Conservation (phyloP, 2,888 invertebrate genomes). For the Pseudococcus jackbeardsleyi region DNA sequence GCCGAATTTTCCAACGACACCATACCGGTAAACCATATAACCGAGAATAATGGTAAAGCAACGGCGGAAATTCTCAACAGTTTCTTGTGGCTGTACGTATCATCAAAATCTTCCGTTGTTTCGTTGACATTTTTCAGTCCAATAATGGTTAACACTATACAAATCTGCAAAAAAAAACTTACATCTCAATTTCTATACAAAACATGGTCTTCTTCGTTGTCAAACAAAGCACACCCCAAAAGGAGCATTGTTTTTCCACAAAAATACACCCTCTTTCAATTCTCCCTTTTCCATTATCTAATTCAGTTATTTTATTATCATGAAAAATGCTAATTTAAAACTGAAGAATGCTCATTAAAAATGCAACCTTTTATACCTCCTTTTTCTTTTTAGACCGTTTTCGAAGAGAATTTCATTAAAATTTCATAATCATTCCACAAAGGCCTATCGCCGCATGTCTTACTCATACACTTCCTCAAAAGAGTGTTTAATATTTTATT, state of each 20-base stretch:
- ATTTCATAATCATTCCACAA: conserved; percentile 57
- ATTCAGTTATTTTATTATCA: not conserved
- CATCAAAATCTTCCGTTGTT: conserved; percentile 57
- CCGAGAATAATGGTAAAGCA: conserved; percentile 79
- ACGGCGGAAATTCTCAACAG: conserved; percentile 73
- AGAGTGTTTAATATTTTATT: conserved; percentile 17
- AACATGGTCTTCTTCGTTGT: not conserved
- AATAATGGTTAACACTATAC: conserved; percentile 59
- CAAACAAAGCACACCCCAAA: not conserved
- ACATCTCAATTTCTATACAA: no score
- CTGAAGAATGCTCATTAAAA: conserved; percentile 25
- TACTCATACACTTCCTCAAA: conserved; percentile 20
- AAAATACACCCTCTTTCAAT: not conserved
- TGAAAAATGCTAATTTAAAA: conserved; percentile 34
- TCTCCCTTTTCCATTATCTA: not conserved
- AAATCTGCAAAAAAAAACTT: conserved; percentile 49
- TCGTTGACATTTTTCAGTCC: conserved; percentile 57
- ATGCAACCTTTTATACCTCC: conserved; percentile 1
- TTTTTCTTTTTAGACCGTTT: not conserved
- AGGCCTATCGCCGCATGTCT: conserved; percentile 4
- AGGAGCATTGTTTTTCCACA: not conserved
- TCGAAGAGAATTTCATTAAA: conserved; percentile 52
- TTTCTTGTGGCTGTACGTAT: conserved; percentile 65
- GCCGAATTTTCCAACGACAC: conserved; percentile 79
- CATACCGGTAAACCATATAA: conserved; percentile 82